A percentile compares a stretch with the other conserved stretches of the same genome.
Conservation (phyloP, 2,888 invertebrate genomes). For the Gryllus longicercus region DNA sequence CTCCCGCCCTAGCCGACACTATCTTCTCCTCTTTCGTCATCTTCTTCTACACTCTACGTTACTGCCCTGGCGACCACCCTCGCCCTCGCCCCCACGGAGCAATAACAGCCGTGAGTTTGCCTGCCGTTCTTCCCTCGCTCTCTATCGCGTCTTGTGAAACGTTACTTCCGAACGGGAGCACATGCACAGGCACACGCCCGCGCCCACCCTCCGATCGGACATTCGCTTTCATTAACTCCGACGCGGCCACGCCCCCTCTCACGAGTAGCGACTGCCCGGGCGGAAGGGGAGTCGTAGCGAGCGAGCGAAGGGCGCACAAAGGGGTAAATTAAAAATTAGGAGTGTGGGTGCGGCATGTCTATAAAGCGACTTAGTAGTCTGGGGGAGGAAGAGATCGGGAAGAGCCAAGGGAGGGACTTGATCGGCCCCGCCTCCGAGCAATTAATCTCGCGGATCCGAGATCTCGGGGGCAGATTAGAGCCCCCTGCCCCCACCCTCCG, state of each 20-base stretch:
- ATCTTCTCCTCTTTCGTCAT: no score
- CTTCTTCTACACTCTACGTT: no score
- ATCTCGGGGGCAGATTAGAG: neutral
- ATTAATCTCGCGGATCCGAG: slow-evolving; percentile 1
- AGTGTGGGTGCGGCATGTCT: neutral
- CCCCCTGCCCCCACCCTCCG: neutral
- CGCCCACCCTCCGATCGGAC: neutral
- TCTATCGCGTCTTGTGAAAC: neutral
- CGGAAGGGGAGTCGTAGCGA: no score
- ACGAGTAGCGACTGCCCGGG: no score
- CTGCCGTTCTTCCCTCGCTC: neutral
- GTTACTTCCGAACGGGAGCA: neutral
- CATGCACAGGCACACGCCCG: neutral
- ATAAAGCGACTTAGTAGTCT: neutral
- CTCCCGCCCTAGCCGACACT: no score
- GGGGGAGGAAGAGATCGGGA: neutral
- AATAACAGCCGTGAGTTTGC: no score
- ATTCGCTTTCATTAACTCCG: neutral
- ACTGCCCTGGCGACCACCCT: no score
- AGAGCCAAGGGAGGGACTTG: neutral
- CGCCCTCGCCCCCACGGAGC: no score
- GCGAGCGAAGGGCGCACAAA: no score
- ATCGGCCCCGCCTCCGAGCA: neutral
- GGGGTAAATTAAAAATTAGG: neutral
- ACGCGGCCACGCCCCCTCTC: neutral